phyloP scores from a whole-genome alignment of 1,140 invertebrate species.

The Diabrotica undecimpunctata region DNA sequence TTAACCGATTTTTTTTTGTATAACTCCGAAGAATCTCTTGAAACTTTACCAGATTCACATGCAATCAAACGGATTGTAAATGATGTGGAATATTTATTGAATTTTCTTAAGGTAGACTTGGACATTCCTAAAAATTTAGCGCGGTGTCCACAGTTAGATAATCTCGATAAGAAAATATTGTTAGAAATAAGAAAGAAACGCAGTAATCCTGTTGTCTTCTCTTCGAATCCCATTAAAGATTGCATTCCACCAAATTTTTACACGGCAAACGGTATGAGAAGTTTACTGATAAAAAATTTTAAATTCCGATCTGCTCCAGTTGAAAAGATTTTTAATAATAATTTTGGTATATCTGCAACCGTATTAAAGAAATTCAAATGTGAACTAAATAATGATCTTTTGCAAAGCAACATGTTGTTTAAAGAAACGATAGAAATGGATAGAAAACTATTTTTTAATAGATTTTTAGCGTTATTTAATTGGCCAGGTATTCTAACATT shows the following conservation, averaged over 20 bases:
- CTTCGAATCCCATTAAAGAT: slow-evolving; percentile 3
- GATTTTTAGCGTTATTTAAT: slow-evolving; percentile 28
- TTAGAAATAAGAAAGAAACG: slow-evolving; percentile 13
- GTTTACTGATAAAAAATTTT: slow-evolving; percentile 29
- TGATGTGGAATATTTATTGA: slow-evolving; percentile 18
- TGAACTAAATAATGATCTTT: neutral
- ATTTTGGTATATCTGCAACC: neutral
- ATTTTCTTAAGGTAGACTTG: slow-evolving; percentile 24
- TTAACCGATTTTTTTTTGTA: neutral
- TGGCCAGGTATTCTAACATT: slow-evolving; percentile 29
- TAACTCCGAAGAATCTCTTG: neutral
- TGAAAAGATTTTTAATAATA: slow-evolving; percentile 10
- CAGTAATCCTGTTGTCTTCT: slow-evolving; percentile 5
- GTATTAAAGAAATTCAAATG: neutral
- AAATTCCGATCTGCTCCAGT: slow-evolving; percentile 18
- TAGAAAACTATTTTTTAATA: slow-evolving; percentile 20
- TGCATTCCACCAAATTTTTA: slow-evolving; percentile 32
- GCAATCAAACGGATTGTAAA: neutral
- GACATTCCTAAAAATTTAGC: slow-evolving; percentile 27
- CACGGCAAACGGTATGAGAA: slow-evolving; percentile 31
- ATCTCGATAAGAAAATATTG: slow-evolving; percentile 22
- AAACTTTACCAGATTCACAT: neutral
- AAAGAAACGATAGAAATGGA: slow-evolving; percentile 8
- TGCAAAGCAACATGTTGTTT: neutral
- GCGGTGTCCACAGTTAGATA: slow-evolving; percentile 17